Conservation (phyloP, 2,888 invertebrate species). For the Sclerodermus sp. region DNA sequence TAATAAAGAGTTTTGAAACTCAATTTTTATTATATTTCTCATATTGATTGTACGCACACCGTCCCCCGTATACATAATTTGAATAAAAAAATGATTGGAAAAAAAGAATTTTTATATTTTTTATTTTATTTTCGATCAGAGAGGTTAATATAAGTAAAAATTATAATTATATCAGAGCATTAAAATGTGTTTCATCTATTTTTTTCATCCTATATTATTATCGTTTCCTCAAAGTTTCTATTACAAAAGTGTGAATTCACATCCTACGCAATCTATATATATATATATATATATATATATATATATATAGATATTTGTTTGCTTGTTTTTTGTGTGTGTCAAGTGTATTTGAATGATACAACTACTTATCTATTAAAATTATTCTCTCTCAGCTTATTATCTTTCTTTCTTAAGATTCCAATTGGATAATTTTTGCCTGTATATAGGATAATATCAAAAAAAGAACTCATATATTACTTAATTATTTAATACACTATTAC, state of each 20-base stretch:
- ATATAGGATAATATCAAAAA: no score
- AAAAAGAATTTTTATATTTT: constrained; percentile 8
- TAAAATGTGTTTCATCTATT: no score
- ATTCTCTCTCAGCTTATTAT: constrained; percentile 30
- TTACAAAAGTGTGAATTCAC: constrained; percentile 44
- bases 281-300: constrained; percentile 13
- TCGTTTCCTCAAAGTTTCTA: constrained; percentile 33
- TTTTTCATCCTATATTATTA: neutral
- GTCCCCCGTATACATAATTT: no score
- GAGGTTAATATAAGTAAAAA: no score
- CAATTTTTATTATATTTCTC: no score
- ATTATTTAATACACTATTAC: no score
- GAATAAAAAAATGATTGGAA: neutral
- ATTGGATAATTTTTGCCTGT: no score
- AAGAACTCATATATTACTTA: no score
- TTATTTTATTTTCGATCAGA: constrained; percentile 4
- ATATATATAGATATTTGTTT: constrained; percentile 10
- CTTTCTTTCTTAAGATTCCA: neutral
- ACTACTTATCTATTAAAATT: constrained; percentile 39
- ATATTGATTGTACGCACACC: no score
- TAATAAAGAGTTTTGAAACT: no score
- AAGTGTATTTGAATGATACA: constrained; percentile 32
- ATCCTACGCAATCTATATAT: constrained; percentile 13
- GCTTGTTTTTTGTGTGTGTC: no score
- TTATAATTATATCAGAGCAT: no score